Conservation (phyloP, 1,140 invertebrate species). For the Drosophila murphyi region DNA sequence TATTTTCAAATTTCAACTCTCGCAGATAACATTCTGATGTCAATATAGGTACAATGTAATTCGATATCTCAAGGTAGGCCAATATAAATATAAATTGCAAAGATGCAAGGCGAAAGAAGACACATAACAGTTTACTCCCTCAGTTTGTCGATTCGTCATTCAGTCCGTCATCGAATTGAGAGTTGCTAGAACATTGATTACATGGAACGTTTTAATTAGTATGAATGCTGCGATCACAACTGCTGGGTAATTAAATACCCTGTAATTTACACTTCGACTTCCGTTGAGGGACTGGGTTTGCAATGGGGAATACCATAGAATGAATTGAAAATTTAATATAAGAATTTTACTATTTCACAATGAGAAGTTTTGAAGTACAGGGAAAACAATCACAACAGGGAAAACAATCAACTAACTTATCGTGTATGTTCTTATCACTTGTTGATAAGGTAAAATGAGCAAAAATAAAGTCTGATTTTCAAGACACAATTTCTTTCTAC, state of each 20-base stretch:
- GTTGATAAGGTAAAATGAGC: conserved; percentile 3
- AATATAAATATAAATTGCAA: conserved; percentile 23
- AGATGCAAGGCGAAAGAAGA: conserved; percentile 19
- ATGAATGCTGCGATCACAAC: too few relatives aligned
- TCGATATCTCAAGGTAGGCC: too few relatives aligned
- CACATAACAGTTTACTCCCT: too few relatives aligned
- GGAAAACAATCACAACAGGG: conserved; percentile 14
- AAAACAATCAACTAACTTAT: too few relatives aligned
- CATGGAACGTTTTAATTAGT: conserved; percentile 16
- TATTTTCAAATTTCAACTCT: conserved; percentile 1
- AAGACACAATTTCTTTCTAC: neutral
- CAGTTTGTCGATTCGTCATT: too few relatives aligned
- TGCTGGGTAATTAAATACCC: neutral
- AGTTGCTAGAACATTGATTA: conserved; percentile 2
- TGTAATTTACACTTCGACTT: neutral
- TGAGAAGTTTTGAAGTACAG: neutral
- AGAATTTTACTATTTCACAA: too few relatives aligned
- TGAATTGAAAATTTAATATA: too few relatives aligned
- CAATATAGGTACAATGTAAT: too few relatives aligned
- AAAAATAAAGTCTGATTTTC: neutral
- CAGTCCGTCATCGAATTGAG: too few relatives aligned
- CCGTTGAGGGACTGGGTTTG: neutral
- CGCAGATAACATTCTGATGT: too few relatives aligned
- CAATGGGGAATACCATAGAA: too few relatives aligned
- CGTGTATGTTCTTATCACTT: neutral